Evolutionary conservation across 2,888 invertebrate genomes (phyloP), one percentile per base, ranked within the genome.

Genomic region (Xanthia togata): DNA sequence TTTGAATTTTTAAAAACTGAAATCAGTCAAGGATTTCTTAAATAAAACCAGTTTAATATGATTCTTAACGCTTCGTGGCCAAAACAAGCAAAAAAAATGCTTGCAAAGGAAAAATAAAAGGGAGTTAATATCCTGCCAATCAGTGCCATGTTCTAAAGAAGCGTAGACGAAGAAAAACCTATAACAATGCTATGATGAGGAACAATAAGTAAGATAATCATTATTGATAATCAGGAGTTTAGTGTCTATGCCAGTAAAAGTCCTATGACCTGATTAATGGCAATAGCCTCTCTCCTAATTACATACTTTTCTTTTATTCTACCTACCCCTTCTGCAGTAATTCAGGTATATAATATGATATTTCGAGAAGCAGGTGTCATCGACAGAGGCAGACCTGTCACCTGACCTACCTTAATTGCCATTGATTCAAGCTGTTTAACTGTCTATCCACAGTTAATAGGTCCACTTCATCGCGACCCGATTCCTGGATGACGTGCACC

Each of bases 351-450:
- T n/a, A n/a, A 0, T 8, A 26, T 26, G 65, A 31, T 17, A 57
- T 35, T 35, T 47, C 23, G 4, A 38, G 26, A n/a, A 31, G 11
- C 47, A 41, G 31, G n/a, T 76, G 57, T 65, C 38, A 31, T 57
- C 26, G 4, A n/a, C 14, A 31, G 47, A 20, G 31, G 44, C 8
- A 20, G 2, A 26, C 9, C 8, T 41, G 38, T 4, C 11, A 59
- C 14, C n/a, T 26, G 59, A 14, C 23, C 14, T 44, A 17, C 17
- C 31, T 62, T 20, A 77, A 70, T 41, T 12, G 41, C 12, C 38
- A 50, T 78, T 63, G 38, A 50, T 9, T 26, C 57, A 12, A 31
- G 31, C n/a, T 47, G 9, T 53, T 23, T n/a, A 53, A 73, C 53
- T n/a, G 9, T 11, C 31, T 31, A 20, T 73, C n/a, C 12, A 31